Evolutionary conservation across 2,888 invertebrate species (phyloP).

Genomic region (Orthosia gracilis): DNA sequence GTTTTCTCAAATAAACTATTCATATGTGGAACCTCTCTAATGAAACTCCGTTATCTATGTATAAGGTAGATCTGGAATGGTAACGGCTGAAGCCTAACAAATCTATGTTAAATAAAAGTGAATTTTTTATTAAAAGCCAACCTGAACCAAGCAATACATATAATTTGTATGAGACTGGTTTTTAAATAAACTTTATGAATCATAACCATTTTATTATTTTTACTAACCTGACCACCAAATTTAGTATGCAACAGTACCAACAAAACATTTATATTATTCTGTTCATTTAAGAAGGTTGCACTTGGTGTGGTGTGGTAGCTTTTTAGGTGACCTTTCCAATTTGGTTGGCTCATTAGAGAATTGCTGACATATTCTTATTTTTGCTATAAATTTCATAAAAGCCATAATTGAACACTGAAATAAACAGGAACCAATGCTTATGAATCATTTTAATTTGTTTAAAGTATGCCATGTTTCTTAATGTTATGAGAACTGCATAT

Average conservation of each 20-base stretch:
- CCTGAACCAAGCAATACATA: background rate
- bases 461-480: constrained; percentile 1
- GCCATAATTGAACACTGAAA: background rate
- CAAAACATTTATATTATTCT: background rate
- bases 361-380: constrained; percentile 1
- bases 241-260: background rate
- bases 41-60: too few relatives aligned
- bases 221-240: background rate
- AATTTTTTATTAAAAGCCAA: too few relatives aligned
- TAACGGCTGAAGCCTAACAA: too few relatives aligned
- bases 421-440: background rate
- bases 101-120: too few relatives aligned
- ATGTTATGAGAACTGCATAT: constrained; percentile 2
- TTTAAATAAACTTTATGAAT: background rate
- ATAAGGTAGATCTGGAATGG: too few relatives aligned
- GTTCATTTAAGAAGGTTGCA: background rate
- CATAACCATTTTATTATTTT: background rate
- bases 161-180: background rate
- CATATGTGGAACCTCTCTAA: too few relatives aligned
- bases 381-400: background rate
- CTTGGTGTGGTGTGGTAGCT: too few relatives aligned
- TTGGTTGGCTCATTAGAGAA: background rate
- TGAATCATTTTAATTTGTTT: background rate
- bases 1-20: too few relatives aligned
- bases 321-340: too few relatives aligned